Percentiles rank a stretch among this genome's conserved stretches.
These are phyloP conservation scores for Arizona elegans DNA, from an alignment of 2,113 vertebrate genomes.

Conservation along the genomic window DNA sequence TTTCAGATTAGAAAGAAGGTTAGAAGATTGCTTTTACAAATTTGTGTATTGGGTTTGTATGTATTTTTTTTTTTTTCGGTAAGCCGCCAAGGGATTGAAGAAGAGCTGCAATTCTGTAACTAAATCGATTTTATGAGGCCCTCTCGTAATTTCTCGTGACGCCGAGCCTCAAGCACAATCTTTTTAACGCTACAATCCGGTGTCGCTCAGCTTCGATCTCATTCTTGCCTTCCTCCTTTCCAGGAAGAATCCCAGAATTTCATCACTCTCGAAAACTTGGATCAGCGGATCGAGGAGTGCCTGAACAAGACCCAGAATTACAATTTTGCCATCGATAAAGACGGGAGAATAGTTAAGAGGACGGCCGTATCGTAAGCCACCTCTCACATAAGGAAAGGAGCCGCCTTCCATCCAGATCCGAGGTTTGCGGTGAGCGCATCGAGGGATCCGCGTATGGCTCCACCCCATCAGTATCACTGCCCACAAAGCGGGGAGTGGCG, in stretches of 20 bases:
- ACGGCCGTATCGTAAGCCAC: neutral
- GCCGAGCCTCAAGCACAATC: neutral
- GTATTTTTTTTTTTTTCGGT: no score
- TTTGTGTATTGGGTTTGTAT: no score
- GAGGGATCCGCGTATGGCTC: accelerated
- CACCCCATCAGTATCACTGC: neutral
- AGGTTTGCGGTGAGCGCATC: neutral
- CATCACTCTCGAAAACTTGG: conserved; percentile 11
- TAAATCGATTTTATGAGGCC: neutral
- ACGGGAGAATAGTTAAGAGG: neutral
- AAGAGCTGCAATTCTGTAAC: neutral
- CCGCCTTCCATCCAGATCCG: neutral
- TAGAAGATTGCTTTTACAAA: no score
- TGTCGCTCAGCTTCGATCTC: neutral
- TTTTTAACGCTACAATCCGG: neutral
- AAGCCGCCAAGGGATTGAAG: no score
- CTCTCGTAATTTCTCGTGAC: neutral
- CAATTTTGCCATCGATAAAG: conserved; percentile 21
- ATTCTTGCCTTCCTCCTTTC: neutral
- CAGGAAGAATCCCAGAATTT: conserved; percentile 12
- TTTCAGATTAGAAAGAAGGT: neutral
- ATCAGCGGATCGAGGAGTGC: conserved; percentile 11
- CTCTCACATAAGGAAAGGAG: neutral
- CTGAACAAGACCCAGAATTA: conserved; percentile 1
- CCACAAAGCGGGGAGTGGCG: neutral